Conservation (phyloP, 2,113 vertebrate species). For the Accipiter cooperii region DNA sequence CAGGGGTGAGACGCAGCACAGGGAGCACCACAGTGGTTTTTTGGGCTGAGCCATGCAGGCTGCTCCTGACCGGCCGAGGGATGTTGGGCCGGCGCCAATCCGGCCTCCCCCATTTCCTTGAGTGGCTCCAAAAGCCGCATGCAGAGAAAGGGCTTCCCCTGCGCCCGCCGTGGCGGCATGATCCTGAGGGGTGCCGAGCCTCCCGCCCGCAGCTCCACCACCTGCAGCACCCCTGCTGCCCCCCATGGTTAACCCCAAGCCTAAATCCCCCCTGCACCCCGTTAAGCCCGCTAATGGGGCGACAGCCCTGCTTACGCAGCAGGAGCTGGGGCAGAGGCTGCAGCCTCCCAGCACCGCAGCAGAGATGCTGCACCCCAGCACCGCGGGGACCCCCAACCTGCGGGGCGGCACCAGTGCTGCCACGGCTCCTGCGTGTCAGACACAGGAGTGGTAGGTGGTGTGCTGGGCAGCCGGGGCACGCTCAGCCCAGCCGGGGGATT, state of each 20-base stretch:
- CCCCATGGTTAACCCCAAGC: background rate
- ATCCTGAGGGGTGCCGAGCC: background rate
- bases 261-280: background rate
- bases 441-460: background rate
- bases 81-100: background rate
- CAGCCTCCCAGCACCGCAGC: no score
- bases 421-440: background rate
- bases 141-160: background rate
- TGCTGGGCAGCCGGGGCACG: background rate
- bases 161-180: fast-evolving
- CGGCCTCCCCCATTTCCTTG: background rate
- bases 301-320: background rate
- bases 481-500: background rate
- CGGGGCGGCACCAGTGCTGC: background rate
- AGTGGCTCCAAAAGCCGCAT: background rate
- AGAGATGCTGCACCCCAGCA: background rate
- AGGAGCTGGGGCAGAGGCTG: background rate
- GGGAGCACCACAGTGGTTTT: fast-evolving
- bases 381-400: background rate
- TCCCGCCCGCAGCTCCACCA: background rate
- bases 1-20: background rate
- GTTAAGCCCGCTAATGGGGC: background rate
- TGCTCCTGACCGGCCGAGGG: background rate
- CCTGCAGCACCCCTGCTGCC: background rate
- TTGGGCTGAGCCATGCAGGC: fast-evolving